Conservation (phyloP, 2,797 vertebrate species). For the Cheirogaleus major region DNA sequence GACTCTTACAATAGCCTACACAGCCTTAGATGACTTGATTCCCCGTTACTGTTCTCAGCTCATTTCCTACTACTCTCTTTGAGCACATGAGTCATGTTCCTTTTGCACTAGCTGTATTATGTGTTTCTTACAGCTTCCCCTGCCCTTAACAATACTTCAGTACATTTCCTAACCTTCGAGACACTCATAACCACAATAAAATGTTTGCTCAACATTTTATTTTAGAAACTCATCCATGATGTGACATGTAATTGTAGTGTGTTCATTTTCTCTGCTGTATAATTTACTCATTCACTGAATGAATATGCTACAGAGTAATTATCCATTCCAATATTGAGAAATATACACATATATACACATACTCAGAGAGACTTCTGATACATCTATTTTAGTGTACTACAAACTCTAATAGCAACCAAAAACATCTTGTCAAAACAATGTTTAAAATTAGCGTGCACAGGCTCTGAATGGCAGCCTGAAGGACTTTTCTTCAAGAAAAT, state of each 20-base stretch:
- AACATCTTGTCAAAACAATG: not conserved
- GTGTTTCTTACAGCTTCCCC: not conserved
- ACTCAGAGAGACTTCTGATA: not conserved
- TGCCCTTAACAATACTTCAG: not conserved
- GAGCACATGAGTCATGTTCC: not conserved
- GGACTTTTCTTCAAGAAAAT: not conserved
- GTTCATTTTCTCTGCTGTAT: not conserved
- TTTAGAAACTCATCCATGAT: not conserved
- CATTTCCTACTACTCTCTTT: not conserved
- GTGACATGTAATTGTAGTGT: not conserved
- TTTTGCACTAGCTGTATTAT: not conserved
- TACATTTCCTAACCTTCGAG: not conserved
- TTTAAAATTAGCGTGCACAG: slow-evolving; percentile 29
- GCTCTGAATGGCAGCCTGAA: not conserved
- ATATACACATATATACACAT: not conserved
- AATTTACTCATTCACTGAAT: not conserved
- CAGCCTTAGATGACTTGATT: not conserved
- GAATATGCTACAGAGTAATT: not conserved
- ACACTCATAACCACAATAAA: not conserved
- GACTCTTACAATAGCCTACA: not conserved
- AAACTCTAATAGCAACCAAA: not conserved
- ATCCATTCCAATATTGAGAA: not conserved
- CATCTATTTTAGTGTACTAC: not conserved
- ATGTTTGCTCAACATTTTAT: not conserved
- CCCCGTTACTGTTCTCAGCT: not conserved